These are phyloP conservation scores for Phengaris arion DNA, from an alignment of 2,888 invertebrate species.

Conservation along the genomic window DNA sequence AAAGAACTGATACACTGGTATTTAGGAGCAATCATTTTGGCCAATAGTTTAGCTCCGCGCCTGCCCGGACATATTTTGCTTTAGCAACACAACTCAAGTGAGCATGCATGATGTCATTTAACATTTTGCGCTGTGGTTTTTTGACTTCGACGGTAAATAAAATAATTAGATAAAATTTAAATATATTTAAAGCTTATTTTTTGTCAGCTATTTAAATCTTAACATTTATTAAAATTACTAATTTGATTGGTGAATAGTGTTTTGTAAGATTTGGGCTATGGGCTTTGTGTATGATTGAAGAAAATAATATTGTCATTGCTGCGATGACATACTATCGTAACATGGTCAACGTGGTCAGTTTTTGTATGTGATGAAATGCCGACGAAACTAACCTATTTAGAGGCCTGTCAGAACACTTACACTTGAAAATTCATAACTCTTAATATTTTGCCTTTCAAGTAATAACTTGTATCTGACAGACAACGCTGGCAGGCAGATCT, in stretches of 20 bases:
- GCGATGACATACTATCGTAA: neutral
- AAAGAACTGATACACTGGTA: no score
- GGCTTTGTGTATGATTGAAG: neutral
- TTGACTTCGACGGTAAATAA: neutral
- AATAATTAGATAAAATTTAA: neutral
- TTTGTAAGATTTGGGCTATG: constrained; percentile 3
- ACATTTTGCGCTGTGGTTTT: constrained; percentile 10
- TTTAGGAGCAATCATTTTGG: no score
- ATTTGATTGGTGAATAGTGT: neutral
- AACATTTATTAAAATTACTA: neutral
- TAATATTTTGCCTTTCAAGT: no score
- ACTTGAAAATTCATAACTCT: neutral
- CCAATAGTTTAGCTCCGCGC: no score
- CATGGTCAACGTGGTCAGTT: neutral
- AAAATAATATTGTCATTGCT: neutral
- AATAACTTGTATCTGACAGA: neutral
- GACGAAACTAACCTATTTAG: neutral
- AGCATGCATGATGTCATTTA: neutral
- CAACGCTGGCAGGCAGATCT: neutral
- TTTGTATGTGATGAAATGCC: neutral
- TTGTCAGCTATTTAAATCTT: neutral
- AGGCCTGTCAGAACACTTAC: no score
- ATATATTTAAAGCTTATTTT: constrained; percentile 10
- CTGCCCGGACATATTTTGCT: no score
- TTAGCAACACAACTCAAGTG: neutral